A percentile compares a stretch with the other conserved stretches of the same genome.
phyloP scores from a whole-genome alignment of 2,113 vertebrate species.

The Oncorhynchus kisutch region DNA sequence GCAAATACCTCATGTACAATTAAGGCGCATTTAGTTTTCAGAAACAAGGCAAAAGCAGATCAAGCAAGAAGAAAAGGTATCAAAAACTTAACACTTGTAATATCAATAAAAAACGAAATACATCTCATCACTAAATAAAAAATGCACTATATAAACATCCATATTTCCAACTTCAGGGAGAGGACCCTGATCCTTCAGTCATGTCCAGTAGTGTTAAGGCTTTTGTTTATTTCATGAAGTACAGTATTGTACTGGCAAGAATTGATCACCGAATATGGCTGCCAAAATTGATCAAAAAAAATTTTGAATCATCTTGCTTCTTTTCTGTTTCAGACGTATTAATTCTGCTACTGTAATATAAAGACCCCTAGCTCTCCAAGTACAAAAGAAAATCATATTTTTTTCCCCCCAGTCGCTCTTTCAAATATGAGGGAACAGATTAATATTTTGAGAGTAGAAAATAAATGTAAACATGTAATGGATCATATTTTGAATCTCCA shows the following conservation, averaged over 20 bases:
- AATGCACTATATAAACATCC: constrained; percentile 16
- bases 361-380: too few relatives aligned
- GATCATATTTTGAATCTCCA: constrained; percentile 6
- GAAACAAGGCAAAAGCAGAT: constrained; percentile 25
- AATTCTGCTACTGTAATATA: background rate
- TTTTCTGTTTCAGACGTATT: background rate
- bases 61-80: constrained; percentile 12
- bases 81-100: constrained; percentile 36
- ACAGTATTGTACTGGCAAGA: background rate
- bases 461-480: constrained; percentile 56
- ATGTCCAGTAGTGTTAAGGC: background rate
- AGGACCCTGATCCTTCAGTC: background rate
- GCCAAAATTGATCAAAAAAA: background rate
- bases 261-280: background rate
- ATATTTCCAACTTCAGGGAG: background rate
- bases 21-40: constrained; percentile 43
- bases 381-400: constrained; percentile 16
- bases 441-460: constrained; percentile 12
- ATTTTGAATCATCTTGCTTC: background rate
- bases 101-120: constrained; percentile 1
- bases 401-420: background rate
- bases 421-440: background rate
- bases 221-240: constrained; percentile 32
- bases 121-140: constrained; percentile 3
- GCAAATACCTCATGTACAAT: constrained; percentile 40